These are phyloP conservation scores for Thysanoteuthis rhombus DNA, from an alignment of 2,888 invertebrate species.

Conservation along the genomic window DNA sequence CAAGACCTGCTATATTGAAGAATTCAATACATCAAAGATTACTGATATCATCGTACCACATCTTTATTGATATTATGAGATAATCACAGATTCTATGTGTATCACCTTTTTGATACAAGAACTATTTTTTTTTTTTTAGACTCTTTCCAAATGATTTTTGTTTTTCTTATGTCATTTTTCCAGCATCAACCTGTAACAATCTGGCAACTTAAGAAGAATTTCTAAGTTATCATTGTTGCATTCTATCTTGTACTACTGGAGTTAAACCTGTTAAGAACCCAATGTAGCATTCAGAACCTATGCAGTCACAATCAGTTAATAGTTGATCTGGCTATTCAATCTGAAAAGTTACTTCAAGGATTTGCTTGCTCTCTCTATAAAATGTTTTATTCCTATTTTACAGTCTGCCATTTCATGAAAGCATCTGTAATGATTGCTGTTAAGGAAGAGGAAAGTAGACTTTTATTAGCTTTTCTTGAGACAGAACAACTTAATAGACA, in stretches of 20 bases:
- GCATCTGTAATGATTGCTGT: neutral
- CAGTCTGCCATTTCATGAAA: neutral
- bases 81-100: too few species aligned
- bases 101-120: too few species aligned
- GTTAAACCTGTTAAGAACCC: neutral
- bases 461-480: neutral
- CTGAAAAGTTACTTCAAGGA: neutral
- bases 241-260: neutral
- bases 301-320: neutral
- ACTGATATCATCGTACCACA: too few species aligned
- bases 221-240: neutral
- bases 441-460: neutral
- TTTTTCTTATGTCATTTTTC: too few species aligned
- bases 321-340: neutral
- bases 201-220: neutral
- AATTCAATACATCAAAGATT: too few species aligned
- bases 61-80: too few species aligned
- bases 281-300: neutral
- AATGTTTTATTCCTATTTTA: neutral
- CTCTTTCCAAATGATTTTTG: too few species aligned
- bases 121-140: too few species aligned
- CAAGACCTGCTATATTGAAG: too few species aligned
- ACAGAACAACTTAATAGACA: neutral
- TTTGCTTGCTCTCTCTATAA: neutral
- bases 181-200: neutral